phyloP scores from a whole-genome alignment of 2,113 vertebrate species.

The Upupa epops region DNA sequence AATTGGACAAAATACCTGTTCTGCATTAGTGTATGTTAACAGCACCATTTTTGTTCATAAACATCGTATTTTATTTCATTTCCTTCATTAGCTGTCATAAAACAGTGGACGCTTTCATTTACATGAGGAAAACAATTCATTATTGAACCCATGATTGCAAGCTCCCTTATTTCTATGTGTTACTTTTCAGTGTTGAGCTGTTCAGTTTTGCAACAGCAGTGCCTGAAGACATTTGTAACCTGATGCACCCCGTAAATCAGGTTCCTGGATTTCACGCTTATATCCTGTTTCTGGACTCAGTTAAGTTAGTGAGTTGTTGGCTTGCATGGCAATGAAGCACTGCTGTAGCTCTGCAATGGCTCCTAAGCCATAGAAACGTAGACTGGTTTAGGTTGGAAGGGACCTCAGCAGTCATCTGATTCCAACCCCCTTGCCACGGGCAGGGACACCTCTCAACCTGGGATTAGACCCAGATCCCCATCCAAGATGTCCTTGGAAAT shows the following conservation, averaged over 20 bases:
- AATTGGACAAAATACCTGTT: slow-evolving; percentile 8
- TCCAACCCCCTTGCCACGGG: too few relatives aligned
- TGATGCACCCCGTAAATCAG: rapidly evolving
- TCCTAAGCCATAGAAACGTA: too few relatives aligned
- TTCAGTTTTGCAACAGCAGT: background rate
- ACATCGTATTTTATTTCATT: background rate
- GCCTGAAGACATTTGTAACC: background rate
- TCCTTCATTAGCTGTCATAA: background rate
- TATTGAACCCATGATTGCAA: background rate
- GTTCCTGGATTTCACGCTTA: background rate
- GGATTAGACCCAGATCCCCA: too few relatives aligned
- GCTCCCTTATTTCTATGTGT: background rate
- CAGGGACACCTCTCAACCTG: too few relatives aligned
- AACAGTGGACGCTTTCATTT: background rate
- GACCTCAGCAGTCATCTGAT: too few relatives aligned
- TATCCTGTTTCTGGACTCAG: rapidly evolving
- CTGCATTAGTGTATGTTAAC: background rate
- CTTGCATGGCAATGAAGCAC: background rate
- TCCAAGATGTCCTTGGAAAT: too few relatives aligned
- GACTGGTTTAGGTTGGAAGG: too few relatives aligned
- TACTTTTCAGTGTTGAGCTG: background rate
- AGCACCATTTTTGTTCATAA: background rate
- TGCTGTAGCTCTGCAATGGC: background rate
- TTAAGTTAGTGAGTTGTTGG: background rate
- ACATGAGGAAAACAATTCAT: background rate